phyloP scores from a whole-genome alignment of 2,113 vertebrate genomes.

The Toxostoma redivivum region DNA sequence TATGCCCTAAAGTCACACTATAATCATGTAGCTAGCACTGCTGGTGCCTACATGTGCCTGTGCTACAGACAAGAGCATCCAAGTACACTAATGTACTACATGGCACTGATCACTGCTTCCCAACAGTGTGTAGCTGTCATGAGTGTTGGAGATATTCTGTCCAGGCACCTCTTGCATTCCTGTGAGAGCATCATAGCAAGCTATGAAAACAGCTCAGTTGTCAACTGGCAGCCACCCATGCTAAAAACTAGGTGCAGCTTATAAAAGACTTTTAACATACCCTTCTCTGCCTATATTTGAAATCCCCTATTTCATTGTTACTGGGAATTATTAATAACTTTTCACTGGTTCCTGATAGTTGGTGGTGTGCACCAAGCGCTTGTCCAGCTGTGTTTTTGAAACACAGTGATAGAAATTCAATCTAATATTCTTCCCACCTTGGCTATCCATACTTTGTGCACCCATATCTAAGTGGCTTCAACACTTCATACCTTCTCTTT shows the following conservation, averaged over 20 bases:
- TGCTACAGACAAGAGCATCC: not conserved
- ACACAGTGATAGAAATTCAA: not conserved
- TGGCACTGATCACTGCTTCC: not conserved
- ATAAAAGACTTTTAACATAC: not conserved
- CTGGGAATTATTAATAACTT: not conserved
- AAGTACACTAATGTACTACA: not conserved
- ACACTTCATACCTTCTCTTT: not conserved
- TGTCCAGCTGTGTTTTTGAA: not conserved
- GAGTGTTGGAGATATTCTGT: not conserved
- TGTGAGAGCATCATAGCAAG: not conserved
- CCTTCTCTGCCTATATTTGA: not conserved
- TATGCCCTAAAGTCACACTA: not conserved
- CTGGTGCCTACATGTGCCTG: not conserved
- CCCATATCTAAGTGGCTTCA: not conserved
- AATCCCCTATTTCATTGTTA: not conserved
- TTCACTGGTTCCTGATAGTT: not conserved
- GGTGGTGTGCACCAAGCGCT: not conserved
- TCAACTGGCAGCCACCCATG: not conserved
- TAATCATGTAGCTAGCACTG: not conserved
- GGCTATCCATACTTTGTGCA: not conserved
- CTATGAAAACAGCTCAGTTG: not conserved
- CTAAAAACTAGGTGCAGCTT: not conserved
- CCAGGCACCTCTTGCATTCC: not conserved
- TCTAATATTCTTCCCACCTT: not conserved
- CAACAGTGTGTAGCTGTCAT: not conserved